Base-by-base conservation (phyloP, 2,113 vertebrate genomes). In the Pionites leucogaster region DNA sequence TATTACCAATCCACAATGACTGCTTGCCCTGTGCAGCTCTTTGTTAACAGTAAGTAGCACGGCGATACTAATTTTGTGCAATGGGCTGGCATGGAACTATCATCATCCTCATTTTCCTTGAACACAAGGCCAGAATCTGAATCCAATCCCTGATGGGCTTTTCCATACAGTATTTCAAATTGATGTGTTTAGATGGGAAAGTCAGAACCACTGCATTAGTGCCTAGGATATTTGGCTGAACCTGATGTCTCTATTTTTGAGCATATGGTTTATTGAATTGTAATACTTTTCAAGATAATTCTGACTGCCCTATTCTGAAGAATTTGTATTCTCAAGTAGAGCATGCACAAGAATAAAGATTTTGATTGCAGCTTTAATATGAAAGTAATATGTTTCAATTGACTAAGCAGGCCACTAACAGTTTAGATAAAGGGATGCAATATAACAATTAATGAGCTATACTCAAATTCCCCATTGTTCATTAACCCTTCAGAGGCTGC, bases 301-400 rank as follows among this genome's bases (percentile, higher is more conserved):
- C 68, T 90, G 52, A 85, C 85, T 97, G 82, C 69, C 90, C 78
- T 93, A 11, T 97, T 90, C 78, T 64, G 68, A 96, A 95, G 93
- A 81, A 95, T 96, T 96, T 95, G 69, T 93, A 96, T 97, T 97
- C 94, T 93, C 95, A 78, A 96, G 92, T 94, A 96, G 92, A 97
- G 96, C 86, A 92, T 93, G 87, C 65, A 90, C 76, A 95, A 96
- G 97, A 97, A 98, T 93, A 96, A 98, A 97, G 95, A 91, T 95
- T 95, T 96, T 93, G 75, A 92, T 96, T 96, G 82, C 88, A 95
- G 96, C 86, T 97, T 98, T 97, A 97, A 96, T 97, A 98, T 98
- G 95, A 97, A 97, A 97, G 90, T 96, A 98, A 92, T 98, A 95
- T 65, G 92, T 98, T 98, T 97, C 96, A 97, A 97, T 94, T 94